Conservation (phyloP, 2,113 vertebrate genomes). For the Saccopteryx bilineata region DNA sequence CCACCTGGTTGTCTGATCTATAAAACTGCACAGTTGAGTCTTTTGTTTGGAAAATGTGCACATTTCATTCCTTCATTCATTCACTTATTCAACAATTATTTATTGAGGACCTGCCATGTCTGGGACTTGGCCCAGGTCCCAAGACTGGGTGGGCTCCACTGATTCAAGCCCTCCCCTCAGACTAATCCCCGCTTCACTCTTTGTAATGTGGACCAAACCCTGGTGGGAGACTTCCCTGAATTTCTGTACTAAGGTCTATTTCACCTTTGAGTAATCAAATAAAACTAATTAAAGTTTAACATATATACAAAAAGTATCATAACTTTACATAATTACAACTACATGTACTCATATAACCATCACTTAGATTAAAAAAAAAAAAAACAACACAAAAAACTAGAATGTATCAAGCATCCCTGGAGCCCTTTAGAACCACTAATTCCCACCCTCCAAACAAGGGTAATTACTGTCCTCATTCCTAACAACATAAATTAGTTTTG, state of each 20-base stretch:
- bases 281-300: neutral
- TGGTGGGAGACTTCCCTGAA: neutral
- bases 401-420: neutral
- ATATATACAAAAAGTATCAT: neutral
- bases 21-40: neutral
- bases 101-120: neutral
- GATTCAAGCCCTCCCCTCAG: neutral
- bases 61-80: slow-evolving; percentile 18
- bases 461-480: neutral
- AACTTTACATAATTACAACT: neutral
- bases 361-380: neutral
- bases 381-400: neutral
- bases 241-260: neutral
- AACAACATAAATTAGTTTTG: neutral
- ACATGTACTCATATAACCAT: neutral
- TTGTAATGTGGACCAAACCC: neutral
- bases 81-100: neutral
- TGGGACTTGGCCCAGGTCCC: neutral
- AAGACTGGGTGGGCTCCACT: neutral
- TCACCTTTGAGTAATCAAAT: neutral
- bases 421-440: neutral
- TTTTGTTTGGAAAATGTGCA: slow-evolving; percentile 30
- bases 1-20: neutral
- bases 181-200: neutral
- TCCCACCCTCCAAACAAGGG: neutral